These are phyloP conservation scores for Hemitrygon akajei DNA, from an alignment of 2,797 vertebrate genomes.

Conservation along the genomic window DNA sequence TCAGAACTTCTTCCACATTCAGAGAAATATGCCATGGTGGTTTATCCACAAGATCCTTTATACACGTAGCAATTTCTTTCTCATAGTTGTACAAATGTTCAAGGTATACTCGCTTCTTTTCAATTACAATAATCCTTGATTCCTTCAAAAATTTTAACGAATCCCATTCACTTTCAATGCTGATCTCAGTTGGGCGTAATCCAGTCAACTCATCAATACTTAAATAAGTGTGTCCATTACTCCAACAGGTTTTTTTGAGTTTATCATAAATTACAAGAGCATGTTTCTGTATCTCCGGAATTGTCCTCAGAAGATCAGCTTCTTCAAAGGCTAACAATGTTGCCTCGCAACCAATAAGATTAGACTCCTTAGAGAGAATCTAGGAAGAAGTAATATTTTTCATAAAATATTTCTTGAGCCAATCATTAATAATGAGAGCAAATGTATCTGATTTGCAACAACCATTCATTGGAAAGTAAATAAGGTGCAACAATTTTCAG, in stretches of 20 bases:
- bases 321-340: constrained; percentile 52
- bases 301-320: constrained; percentile 53
- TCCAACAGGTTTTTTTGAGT: constrained; percentile 57
- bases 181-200: constrained; percentile 44
- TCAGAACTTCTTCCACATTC: constrained; percentile 55
- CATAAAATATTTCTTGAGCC: background rate
- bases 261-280: constrained; percentile 58
- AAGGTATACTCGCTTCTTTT: constrained; percentile 55
- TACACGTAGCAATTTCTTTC: constrained; percentile 54
- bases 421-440: background rate
- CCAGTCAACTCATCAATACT: constrained; percentile 48
- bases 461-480: too few species aligned
- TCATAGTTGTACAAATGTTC: constrained; percentile 60
- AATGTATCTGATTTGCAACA: background rate
- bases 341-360: constrained; percentile 61
- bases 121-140: constrained; percentile 50
- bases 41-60: constrained; percentile 49
- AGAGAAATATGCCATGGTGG: constrained; percentile 52
- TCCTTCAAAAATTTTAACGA: constrained; percentile 63
- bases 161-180: constrained; percentile 50
- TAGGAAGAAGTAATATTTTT: constrained; percentile 16
- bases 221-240: constrained; percentile 64
- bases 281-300: constrained; percentile 57
- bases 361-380: constrained; percentile 49
- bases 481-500: background rate